Base-by-base conservation (phyloP, 2,797 vertebrate species). In the Rhynchotus rufescens region DNA sequence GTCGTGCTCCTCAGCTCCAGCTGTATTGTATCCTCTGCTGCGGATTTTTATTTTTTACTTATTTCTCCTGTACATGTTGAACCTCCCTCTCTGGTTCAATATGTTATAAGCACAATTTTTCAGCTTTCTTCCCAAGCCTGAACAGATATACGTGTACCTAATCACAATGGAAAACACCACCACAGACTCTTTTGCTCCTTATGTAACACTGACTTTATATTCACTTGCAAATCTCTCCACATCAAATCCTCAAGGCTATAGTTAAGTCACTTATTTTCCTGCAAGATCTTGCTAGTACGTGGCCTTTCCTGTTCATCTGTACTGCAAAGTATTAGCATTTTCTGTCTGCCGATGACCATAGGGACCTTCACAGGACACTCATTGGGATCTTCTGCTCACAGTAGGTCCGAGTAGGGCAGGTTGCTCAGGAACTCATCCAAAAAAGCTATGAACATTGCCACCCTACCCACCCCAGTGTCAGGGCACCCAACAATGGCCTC, bases 281-380 rank as follows among this genome's bases (percentile, higher is more conserved):
- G 64, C 54, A 6, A 8, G 16, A 44, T 51, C 45, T 0, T 0
- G 56, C 59, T 57, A 13, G 67, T 47, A 38, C 0, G 0, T 6
- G 19, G 36, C 32, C 13, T 32, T 85, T 40, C 49, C 64, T 79
- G 20, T 25, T 84, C 64, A 68, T 9, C 34, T 42, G 36, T 28
- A 32, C 51, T 84, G 69, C 32, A 88, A 88, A 79, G 9, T 42
- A 12, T 32, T 8, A 80, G 16, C 21, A 34, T 28, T 60, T 40
- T 17, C 10, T 42, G 40, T 17, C 60, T 54, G 45, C 32, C 8
- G 3, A 42, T n/a, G 34, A 38, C 9, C 11, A 5, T 21, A 4
- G 2, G 32, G 56, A 74, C 32, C n/a, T 69, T 38, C 56, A 44
- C 25, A 10, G 59, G 8, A 45, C 80, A 28, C 45, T 12, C 60